phyloP scores from a whole-genome alignment of 2,888 invertebrate species.

The Sicus ferrugineus region DNA sequence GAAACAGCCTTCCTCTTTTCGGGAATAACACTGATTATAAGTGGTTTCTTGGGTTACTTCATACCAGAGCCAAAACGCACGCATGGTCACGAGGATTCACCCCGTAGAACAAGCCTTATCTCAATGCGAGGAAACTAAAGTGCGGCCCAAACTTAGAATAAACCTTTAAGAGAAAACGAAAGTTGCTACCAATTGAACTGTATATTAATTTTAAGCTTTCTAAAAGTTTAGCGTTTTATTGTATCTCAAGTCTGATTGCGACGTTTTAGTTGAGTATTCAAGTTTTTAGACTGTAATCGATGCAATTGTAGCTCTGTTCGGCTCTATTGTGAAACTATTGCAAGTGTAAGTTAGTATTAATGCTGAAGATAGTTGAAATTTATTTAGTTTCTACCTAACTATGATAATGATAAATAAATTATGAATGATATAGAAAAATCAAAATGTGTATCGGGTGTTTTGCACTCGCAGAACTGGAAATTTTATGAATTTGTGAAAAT shows the following conservation, averaged over 20 bases:
- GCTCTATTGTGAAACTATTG: too few relatives aligned
- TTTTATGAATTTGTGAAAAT: too few relatives aligned
- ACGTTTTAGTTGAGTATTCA: conserved; percentile 29
- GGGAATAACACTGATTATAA: conserved; percentile 48
- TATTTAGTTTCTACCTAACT: too few relatives aligned
- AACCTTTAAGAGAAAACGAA: conserved; percentile 1
- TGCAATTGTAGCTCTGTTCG: too few relatives aligned
- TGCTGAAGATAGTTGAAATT: too few relatives aligned
- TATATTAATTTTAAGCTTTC: conserved; percentile 13
- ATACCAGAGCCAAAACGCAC: conserved; percentile 46
- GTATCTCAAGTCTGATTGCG: conserved; percentile 36
- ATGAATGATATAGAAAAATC: too few relatives aligned
- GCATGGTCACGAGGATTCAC: conserved; percentile 30
- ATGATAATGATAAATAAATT: too few relatives aligned
- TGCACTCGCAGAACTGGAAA: too few relatives aligned
- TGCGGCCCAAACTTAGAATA: background rate
- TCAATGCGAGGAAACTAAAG: conserved; percentile 55
- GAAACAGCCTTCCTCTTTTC: conserved; percentile 62
- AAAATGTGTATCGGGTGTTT: too few relatives aligned
- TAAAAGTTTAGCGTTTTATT: background rate
- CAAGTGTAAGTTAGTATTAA: too few relatives aligned
- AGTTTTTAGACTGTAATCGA: conserved; percentile 13
- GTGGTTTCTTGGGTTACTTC: conserved; percentile 50
- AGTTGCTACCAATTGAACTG: conserved; percentile 24
- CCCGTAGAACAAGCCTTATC: conserved; percentile 48